phyloP scores from a whole-genome alignment of 1,140 invertebrate species.

The Bicyclus anynana region DNA sequence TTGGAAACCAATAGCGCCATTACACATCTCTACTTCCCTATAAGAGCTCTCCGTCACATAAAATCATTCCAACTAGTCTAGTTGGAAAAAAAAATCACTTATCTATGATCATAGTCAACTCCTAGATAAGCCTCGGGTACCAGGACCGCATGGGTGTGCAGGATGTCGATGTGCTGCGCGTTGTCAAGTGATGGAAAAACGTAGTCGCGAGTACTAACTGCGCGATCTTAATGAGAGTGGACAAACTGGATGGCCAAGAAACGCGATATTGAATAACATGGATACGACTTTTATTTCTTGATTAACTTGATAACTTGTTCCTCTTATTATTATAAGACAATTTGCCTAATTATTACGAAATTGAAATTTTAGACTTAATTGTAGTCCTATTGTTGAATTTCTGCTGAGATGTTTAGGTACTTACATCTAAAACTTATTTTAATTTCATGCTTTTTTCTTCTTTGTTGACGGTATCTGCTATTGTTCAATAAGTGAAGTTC shows the following conservation, averaged over 20 bases:
- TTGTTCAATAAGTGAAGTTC: no score
- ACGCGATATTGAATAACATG: conserved; percentile 31
- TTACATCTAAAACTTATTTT: no score
- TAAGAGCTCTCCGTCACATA: conserved; percentile 21
- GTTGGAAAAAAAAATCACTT: conserved; percentile 36
- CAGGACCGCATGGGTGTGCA: conserved; percentile 44
- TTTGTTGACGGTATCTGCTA: no score
- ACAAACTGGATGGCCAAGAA: conserved; percentile 65
- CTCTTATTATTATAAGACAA: no score
- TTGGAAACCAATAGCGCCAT: conserved; percentile 19
- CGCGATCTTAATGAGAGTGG: conserved; percentile 72
- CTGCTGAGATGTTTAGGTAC: no score
- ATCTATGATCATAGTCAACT: conserved; percentile 67
- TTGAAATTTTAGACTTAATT: no score
- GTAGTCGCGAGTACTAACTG: conserved; percentile 49
- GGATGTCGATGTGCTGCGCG: conserved; percentile 39
- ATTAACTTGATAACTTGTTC: no score
- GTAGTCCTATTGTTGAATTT: no score
- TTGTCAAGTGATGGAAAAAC: conserved; percentile 63
- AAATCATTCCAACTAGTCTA: conserved; percentile 16
- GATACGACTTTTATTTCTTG: conserved; percentile 28
- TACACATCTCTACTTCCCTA: conserved; percentile 21
- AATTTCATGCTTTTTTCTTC: no score
- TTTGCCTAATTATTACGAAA: no score
- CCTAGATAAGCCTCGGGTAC: conserved; percentile 58